Base-by-base conservation (phyloP, 2,888 invertebrate species). In the Hypena proboscidalis region DNA sequence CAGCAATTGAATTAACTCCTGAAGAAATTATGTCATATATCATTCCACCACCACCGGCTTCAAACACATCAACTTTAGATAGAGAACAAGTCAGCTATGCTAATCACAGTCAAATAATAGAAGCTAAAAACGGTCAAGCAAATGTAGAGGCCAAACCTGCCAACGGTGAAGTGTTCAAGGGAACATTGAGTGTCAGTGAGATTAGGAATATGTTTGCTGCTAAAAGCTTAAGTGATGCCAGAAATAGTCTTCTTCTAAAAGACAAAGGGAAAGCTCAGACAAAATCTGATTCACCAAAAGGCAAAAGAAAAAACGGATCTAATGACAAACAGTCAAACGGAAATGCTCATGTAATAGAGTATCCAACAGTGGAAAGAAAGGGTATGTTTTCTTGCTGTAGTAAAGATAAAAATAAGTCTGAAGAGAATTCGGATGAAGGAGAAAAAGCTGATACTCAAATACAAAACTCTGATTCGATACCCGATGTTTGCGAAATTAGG, bases 21-120 rank as follows among this genome's bases (percentile, higher is more conserved):
- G 96, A 96, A 80, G 95, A 96, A 85, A 95, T 97, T 30, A 94
- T 95, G 91, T 95, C 96, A 0, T 96, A 94, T 65, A 97, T 96
- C 50, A 96, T 97, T 74, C 96, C 96, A 11, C 96, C 96, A 0
- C 89, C 87, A 2, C 95, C 95, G 0, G 92, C 91, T 33, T 87
- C 93, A 2, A 92, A 92, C 46, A 85, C 89, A 14, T 88, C 87
- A 2, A 86, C 89, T 7, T 76, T 86, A 80, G 86, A 84, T 72
- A 83, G 84, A 75, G 88, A 89, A 44, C 77, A 68, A 54, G 83
- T 80, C 32, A 83, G 81, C 55, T 88, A 88, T 49, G 81, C 77
- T 7, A 87, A 87, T 66, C 85, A 88, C 62, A 75, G 74, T 48
- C 86, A 87, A 71, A 71, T 85, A 46, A 56, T 77, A 13, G 77